Base-by-base conservation (phyloP, 2,113 vertebrate genomes). In the Siniperca chuatsi region DNA sequence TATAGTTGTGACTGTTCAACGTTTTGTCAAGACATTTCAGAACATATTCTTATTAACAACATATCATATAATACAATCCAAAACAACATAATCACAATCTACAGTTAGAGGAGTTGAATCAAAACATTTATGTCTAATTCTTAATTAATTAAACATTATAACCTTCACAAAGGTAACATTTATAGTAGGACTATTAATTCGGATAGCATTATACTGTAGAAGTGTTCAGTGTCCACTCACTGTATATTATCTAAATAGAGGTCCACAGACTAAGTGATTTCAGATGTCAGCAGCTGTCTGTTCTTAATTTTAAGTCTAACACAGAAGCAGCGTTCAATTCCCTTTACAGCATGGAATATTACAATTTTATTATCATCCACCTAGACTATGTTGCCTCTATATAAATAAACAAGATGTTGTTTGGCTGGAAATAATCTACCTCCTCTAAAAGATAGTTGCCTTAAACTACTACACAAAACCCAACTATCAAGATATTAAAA, bases 331-430 rank as follows among this genome's bases (percentile, higher is more conserved):
- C 9, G 2, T 89, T 75, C 20, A 67, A 12, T 66, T 87, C 42
- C 55, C 62, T 55, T 78, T 21, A 46, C 58, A 85, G 57, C 48
- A 64, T 48, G 25, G 11, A 79, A 23, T 81, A 35, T 78, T 81
- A 54, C 35, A 82, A 29, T 84, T 37, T 73, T 75, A 75, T 84
- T 48, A 61, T 70, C 54, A 76, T 82, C 72, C 21, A 15, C 78
- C 83, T 79, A 64, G 40, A 2, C 72, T 18, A 13, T 61, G 46
- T 58, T 76, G 62, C 70, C 69, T 81, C 67, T 46, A 42, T 54
- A 79, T 57, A 75, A 61, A 78, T 79, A 75, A 72, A 68, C 20
- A 64, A 29, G n/a, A 69, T 55, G 25, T 18, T 72, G 37, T 74
- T 54, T 81, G 62, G 46, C 52, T 52, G 40, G 42, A 83, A 62